Conservation (phyloP, 1,140 invertebrate species). For the Drosophila bipectinata region DNA sequence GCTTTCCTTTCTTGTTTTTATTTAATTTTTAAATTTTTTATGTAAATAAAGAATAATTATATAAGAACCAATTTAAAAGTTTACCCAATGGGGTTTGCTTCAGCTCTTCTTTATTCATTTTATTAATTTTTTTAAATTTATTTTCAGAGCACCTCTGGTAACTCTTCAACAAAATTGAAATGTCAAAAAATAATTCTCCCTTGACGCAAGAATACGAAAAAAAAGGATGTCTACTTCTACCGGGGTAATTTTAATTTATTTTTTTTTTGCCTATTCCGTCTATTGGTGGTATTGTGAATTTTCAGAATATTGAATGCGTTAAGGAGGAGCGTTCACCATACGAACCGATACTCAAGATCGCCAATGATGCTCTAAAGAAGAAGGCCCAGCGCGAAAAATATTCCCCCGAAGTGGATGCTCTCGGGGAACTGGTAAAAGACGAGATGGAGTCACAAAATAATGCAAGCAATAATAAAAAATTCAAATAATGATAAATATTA, state of each 20-base stretch:
- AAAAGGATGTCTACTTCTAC: not conserved
- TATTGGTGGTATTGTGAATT: not conserved
- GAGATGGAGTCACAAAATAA: slow-evolving; percentile 2
- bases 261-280: too few species aligned
- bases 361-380: not conserved
- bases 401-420: slow-evolving; percentile 8
- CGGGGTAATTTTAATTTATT: not conserved
- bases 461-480: too few species aligned
- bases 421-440: slow-evolving; percentile 2
- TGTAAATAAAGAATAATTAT: too few species aligned
- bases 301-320: not conserved
- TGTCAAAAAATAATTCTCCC: not conserved
- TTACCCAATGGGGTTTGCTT: too few species aligned
- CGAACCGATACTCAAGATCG: not conserved
- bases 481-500: too few species aligned
- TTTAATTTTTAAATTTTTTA: too few species aligned
- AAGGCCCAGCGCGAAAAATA: not conserved
- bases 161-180: not conserved
- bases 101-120: too few species aligned
- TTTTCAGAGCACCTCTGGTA: not conserved
- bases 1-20: too few species aligned
- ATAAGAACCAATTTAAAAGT: too few species aligned
- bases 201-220: not conserved
- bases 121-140: too few species aligned
- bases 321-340: not conserved